phyloP scores from a whole-genome alignment of 2,888 invertebrate species.

The Rhogogaster chlorosoma region DNA sequence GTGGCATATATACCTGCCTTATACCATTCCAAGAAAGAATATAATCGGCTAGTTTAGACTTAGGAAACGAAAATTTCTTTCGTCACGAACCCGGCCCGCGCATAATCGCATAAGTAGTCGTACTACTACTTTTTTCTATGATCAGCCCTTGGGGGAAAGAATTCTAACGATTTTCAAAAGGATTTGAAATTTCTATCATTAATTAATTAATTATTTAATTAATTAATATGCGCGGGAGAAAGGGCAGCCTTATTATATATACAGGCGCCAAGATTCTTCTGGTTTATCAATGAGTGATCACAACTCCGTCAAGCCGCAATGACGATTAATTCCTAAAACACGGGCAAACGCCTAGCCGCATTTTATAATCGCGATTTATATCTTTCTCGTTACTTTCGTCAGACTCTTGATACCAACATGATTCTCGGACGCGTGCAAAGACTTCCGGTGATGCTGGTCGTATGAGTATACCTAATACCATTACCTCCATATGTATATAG shows the following conservation, averaged over 20 bases:
- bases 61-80: not conserved
- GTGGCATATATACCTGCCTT: not conserved
- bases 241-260: not conserved
- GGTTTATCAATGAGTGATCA: not conserved
- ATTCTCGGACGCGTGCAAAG: constrained; percentile 21
- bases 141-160: not conserved
- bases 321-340: not conserved
- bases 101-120: not conserved
- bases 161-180: not conserved
- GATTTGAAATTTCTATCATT: too few species aligned
- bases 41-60: not conserved
- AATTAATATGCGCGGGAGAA: not conserved
- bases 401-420: not conserved
- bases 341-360: not conserved
- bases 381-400: constrained; percentile 8
- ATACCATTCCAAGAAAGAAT: not conserved
- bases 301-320: not conserved
- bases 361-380: constrained; percentile 35
- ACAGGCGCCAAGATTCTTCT: not conserved
- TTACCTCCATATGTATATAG: not conserved
- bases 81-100: not conserved
- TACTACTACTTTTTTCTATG: not conserved
- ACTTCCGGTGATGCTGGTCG: constrained; percentile 14
- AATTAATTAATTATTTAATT: not conserved
- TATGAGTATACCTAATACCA: not conserved